These are phyloP conservation scores for Archivesica marissinica DNA, from an alignment of 1,140 invertebrate genomes.

Conservation along the genomic window DNA sequence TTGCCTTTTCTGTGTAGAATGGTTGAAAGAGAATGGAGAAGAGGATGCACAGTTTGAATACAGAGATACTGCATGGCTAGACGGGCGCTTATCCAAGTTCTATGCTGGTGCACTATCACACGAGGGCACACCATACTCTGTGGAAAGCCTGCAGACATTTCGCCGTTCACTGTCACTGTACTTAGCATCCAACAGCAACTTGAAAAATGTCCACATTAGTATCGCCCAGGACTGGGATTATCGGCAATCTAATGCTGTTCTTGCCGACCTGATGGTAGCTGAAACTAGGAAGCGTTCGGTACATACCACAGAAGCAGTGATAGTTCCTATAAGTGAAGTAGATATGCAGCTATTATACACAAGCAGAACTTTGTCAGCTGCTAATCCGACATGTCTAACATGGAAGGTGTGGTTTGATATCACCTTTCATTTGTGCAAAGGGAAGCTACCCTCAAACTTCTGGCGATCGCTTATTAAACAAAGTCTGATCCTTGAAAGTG, in stretches of 20 bases:
- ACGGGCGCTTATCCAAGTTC: constrained; percentile 7
- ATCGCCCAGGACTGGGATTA: constrained; percentile 28
- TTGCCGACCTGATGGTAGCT: background rate
- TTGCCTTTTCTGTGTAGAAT: constrained; percentile 13
- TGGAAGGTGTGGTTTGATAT: constrained; percentile 57
- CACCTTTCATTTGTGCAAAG: constrained; percentile 27
- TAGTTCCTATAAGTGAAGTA: constrained; percentile 9
- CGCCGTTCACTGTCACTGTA: constrained; percentile 37
- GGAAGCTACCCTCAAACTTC: constrained; percentile 14
- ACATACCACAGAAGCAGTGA: background rate
- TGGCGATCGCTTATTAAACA: constrained; percentile 8
- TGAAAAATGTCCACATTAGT: constrained; percentile 26
- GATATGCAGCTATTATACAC: constrained; percentile 39
- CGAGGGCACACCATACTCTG: constrained; percentile 15
- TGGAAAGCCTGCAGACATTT: constrained; percentile 4
- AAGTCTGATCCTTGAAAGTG: constrained; percentile 32
- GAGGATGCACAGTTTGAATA: constrained; percentile 8
- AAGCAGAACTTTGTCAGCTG: constrained; percentile 19
- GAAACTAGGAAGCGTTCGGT: background rate
- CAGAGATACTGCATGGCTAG: background rate
- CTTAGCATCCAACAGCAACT: background rate
- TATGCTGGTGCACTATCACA: constrained; percentile 12
- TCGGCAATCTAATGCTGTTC: background rate
- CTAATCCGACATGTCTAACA: background rate
- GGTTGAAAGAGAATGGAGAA: constrained; percentile 1